Evolutionary conservation across 2,888 invertebrate species (phyloP).

Genomic region (Eupithecia pulchellata): DNA sequence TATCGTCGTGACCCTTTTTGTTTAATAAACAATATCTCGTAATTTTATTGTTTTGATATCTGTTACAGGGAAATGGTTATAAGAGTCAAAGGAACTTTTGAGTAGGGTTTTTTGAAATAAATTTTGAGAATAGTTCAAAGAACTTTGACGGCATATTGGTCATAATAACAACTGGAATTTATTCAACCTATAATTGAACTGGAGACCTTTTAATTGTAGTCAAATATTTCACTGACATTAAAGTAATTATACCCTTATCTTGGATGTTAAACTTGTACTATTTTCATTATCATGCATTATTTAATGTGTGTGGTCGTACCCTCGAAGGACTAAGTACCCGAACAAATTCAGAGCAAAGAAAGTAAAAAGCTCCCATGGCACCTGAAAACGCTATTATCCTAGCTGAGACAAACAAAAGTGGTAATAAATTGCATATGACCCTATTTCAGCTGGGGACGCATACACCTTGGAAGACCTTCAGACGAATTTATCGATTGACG

Average conservation of each 20-base stretch:
- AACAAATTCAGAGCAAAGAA: constrained; percentile 20
- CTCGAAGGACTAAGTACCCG: neutral
- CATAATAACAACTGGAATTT: neutral
- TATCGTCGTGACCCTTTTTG: constrained; percentile 43
- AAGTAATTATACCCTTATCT: neutral
- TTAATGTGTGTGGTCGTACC: neutral
- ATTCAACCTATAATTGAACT: too few relatives aligned
- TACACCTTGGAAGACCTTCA: constrained; percentile 48
- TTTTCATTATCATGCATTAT: neutral
- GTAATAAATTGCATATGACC: constrained; percentile 45
- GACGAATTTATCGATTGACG: constrained; percentile 48
- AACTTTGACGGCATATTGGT: too few relatives aligned
- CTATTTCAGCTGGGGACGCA: constrained; percentile 36
- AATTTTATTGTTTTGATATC: constrained; percentile 41
- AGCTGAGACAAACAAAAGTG: constrained; percentile 25
- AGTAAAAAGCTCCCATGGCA: constrained; percentile 23
- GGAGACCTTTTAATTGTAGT: neutral
- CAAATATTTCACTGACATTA: neutral
- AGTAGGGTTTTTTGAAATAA: too few relatives aligned
- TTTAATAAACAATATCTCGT: constrained; percentile 36
- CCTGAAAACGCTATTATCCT: constrained; percentile 22
- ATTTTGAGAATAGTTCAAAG: too few relatives aligned
- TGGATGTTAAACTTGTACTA: too few relatives aligned
- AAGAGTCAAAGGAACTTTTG: neutral
- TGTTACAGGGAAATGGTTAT: constrained; percentile 24